Evolutionary conservation across 2,797 vertebrate species (phyloP), one percentile per base, ranked within the genome.

Genomic region (Melanotaenia nigrans): DNA sequence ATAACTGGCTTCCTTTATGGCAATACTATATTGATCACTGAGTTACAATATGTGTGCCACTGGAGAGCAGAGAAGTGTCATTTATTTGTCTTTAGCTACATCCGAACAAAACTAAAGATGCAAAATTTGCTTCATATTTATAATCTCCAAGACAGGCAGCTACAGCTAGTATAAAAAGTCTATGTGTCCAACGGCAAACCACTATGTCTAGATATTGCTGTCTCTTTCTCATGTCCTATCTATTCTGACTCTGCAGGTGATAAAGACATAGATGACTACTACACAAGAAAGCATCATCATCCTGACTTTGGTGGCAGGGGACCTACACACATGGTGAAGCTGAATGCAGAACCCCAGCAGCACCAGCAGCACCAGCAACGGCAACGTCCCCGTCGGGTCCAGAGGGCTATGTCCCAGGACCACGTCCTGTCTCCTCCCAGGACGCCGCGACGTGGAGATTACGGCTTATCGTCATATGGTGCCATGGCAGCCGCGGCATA

Each of bases 211-310:
- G 18, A 9, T 47, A 2, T n/a, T n/a, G 20, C 14, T 36, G 3
- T 63, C 22, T 73, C 5, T 54, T 40, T 42, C 30, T 76, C 10
- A 62, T 54, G 16, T 4, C 18, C 3, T 51, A 13, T 35, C 2
- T 53, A 57, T 32, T 40, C 36, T 64, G 1, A 10, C 53, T 69
- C 55, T 18, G 61, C 82, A 98, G 97, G 91, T 45, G 97, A 98
- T 71, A 96, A 97, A 80, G 96, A 98, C 49, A 87, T 97, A 0
- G 97, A 98, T 0, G 96, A 97, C 0, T 99, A 97, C 85, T 99
- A 99, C 86, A 92, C 93, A 54, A 94, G 97, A 84, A 95, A 97
- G 84, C 94, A 96, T 69, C 98, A 95, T 70, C 93, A 97, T 59
- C 93, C 95, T 0, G 97, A 99, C 71, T 93, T 96, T 36, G 95